Base-by-base conservation (phyloP, 1,140 invertebrate species). In the Paracyclopina nana region DNA sequence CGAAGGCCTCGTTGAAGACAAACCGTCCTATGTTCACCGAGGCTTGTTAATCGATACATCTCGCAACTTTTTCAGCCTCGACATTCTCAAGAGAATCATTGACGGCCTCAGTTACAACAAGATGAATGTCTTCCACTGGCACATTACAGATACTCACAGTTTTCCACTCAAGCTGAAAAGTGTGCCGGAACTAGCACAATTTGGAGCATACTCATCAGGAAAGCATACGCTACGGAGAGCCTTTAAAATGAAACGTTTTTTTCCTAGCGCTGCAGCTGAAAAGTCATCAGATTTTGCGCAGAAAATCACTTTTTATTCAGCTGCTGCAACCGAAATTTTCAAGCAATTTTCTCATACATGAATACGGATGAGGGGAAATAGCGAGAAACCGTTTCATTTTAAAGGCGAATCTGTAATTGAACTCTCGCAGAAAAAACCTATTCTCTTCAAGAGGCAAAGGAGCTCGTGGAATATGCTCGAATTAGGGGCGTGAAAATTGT, bases 101-200 rank as follows among this genome's bases (percentile, higher is more conserved):
- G 79, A 83, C 57, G 81, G 69, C 0, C 84, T 86, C 80, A 74
- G 75, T 0, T 68, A 74, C 58, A 77, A 75, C 8, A 87, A 38
- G 59, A 58, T 88, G 30, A 88, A 88, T 59, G 76, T 77, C 0
- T 80, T 88, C 61, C 83, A 88, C 57, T 86, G 82, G 81, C 82
- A 88, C 57, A 80, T 87, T 14, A 83, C 81, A 0, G 83, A 88
- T 61, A 76, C 78, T 0, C 82, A 86, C 22, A 85, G 81, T 57
- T 86, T 87, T 58, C 82, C 83, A 0, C 74, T 83, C 46, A 73
- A 75, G 20, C 73, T 79, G 0, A 68, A 68, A 56, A 73, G 71
- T 5, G 69, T 69, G 31, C 82, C 82, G 0, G 63, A 77, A 31
- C 62, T 87, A 9, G 70, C 73, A 1, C 71, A 72, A 57, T 72